Evolutionary conservation across 2,113 vertebrate genomes (phyloP).

Genomic region (Archilochus colubris): DNA sequence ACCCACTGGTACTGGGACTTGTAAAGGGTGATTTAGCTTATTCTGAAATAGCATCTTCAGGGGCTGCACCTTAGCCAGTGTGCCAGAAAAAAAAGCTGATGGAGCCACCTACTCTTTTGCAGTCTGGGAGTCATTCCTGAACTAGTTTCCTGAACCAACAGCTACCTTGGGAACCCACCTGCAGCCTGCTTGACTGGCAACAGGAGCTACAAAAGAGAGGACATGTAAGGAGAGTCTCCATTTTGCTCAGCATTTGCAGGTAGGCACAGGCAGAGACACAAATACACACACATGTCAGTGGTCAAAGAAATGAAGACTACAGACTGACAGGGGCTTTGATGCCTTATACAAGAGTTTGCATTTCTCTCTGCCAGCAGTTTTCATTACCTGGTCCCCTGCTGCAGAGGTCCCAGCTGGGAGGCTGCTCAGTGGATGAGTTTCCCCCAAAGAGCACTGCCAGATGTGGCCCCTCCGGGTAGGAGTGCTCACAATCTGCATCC

Average conservation of each 20-base stretch:
- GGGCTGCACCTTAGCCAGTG: neutral
- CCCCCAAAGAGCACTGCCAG: neutral
- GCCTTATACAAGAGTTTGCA: neutral
- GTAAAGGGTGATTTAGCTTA: neutral
- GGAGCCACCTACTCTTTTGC: neutral
- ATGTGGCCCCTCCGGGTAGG: neutral
- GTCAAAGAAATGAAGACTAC: neutral
- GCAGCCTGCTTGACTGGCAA: neutral
- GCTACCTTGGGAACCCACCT: neutral
- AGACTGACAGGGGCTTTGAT: neutral
- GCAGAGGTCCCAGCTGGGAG: neutral
- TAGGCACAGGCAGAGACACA: neutral
- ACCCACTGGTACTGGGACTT: neutral
- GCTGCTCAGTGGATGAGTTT: neutral
- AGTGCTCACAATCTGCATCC: conserved; percentile 1
- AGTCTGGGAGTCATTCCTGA: neutral
- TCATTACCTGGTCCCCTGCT: neutral
- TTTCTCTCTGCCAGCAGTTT: neutral
- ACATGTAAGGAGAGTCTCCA: neutral
- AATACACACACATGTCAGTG: neutral
- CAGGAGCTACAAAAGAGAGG: neutral
- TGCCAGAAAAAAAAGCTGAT: neutral
- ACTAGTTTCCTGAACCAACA: neutral
- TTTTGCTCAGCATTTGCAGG: neutral
- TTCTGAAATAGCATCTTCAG: neutral